Base-by-base conservation (phyloP, 2,113 vertebrate species). In the Salvator merianae region DNA sequence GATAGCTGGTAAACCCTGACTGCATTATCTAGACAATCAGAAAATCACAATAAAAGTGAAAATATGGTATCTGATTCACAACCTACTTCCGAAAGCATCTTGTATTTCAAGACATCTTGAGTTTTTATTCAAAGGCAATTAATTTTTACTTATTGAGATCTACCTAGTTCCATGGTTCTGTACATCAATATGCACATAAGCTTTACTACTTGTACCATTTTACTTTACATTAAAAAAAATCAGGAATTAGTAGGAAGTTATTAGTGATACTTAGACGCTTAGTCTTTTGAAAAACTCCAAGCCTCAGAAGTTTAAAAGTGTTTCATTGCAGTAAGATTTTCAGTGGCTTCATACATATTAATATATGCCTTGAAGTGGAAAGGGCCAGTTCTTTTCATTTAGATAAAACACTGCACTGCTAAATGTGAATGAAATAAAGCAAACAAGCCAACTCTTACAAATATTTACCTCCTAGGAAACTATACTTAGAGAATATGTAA, bases 301-400 rank as follows among this genome's bases (percentile, higher is more conserved):
- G 59, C n/a, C 30, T 84, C 55, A 82, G 26, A 86, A 87, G 85
- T 83, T 87, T 83, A 85, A 77, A 90, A 86, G 63, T 47, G 2
- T 80, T 88, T 86, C 79, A 59, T 50, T 85, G n/a, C 65, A 77
- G 73, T 50, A 30, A 87, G 78, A 90, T 22, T 28, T 70, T 82
- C 59, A 72, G 18, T 75, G 81, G 84, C 50, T 55, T 89, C 82
- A 89, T 79, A 88, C 84, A 83, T 86, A 83, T 63, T 68, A 86
- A 87, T 2, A 84, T 59, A 78, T 7, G 43, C 62, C 85, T 78
- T 90, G 83, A 86, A 86, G 13, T 81, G 75, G 79, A 88, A 91
- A 93, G 89, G 36, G 78, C 28, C 69, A 90, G 18, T 63, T 86
- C 63, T n/a, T 84, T 26, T 47, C 84, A 38, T 80, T 86, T 81